These are phyloP conservation scores for Hystrix brachyura DNA, from an alignment of 2,113 vertebrate species.

Conservation along the genomic window DNA sequence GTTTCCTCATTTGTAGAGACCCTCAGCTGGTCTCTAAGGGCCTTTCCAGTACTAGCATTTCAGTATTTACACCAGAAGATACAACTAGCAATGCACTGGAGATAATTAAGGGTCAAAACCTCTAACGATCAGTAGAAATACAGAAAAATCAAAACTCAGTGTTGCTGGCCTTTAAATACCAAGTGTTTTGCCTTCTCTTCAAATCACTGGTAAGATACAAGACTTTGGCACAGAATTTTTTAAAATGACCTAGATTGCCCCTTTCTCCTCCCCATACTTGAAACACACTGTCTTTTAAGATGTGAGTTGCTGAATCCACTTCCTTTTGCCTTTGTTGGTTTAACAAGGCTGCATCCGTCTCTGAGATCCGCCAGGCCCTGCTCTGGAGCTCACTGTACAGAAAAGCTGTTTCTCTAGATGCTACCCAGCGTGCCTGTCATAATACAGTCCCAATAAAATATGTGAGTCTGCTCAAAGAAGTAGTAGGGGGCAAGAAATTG, in stretches of 20 bases:
- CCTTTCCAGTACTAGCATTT: background rate
- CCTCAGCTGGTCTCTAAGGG: background rate
- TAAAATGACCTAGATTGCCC: background rate
- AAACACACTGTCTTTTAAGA: background rate
- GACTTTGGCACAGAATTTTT: background rate
- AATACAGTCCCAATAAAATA: constrained; percentile 84
- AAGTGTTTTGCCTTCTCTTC: background rate
- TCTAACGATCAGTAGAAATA: constrained; percentile 12
- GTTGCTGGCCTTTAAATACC: constrained; percentile 23
- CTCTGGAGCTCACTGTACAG: constrained; percentile 61
- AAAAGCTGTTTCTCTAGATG: constrained; percentile 62
- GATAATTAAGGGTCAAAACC: constrained; percentile 9
- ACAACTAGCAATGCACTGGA: background rate
- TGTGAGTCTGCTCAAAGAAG: constrained; percentile 49
- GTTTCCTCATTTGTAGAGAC: background rate
- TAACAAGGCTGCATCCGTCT: constrained; percentile 71
- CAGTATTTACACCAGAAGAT: constrained; percentile 51
- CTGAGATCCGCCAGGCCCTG: constrained; percentile 52
- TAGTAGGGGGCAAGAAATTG: constrained; percentile 63
- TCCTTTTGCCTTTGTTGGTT: constrained; percentile 75
- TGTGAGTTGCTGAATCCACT: constrained; percentile 6
- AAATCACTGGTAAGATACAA: background rate
- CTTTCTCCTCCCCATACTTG: background rate
- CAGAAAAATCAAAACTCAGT: background rate
- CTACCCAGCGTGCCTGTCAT: constrained; percentile 29